phyloP scores from a whole-genome alignment of 2,113 vertebrate species.

The Spheniscus mendiculus region DNA sequence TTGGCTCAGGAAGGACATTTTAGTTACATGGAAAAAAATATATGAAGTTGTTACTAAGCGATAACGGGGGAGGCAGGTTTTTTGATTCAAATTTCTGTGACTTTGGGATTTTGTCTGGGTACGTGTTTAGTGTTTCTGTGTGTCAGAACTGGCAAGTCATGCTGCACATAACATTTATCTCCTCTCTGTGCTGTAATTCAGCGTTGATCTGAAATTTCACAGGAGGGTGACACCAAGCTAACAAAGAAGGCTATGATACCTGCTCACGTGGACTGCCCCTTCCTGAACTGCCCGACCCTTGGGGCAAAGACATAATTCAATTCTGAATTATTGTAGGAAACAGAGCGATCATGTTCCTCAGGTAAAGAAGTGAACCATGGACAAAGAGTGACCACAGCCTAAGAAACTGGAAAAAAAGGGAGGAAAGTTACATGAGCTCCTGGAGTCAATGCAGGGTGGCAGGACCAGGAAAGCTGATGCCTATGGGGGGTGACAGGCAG shows the following conservation, averaged over 20 bases:
- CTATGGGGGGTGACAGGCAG: rapidly evolving
- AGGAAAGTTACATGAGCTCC: neutral
- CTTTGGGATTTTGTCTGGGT: neutral
- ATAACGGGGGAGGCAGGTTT: neutral
- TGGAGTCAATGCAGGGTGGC: neutral
- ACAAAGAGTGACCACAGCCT: neutral
- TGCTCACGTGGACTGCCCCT: neutral
- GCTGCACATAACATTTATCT: neutral
- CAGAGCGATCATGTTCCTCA: neutral
- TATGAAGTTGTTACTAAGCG: neutral
- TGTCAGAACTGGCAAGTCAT: neutral
- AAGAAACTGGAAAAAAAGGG: neutral
- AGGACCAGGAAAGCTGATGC: neutral
- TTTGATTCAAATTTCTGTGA: neutral
- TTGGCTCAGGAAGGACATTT: slow-evolving; percentile 5
- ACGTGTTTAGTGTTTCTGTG: neutral
- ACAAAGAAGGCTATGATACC: neutral
- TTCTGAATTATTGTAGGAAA: neutral
- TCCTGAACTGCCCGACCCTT: neutral
- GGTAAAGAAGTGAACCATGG: neutral
- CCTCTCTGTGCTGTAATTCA: neutral
- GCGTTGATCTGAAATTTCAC: neutral
- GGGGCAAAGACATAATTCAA: neutral
- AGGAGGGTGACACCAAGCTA: neutral
- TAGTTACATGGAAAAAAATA: neutral